phyloP scores from a whole-genome alignment of 92 coral and sea anemone species.

The Zoanthus sansibaricus region DNA sequence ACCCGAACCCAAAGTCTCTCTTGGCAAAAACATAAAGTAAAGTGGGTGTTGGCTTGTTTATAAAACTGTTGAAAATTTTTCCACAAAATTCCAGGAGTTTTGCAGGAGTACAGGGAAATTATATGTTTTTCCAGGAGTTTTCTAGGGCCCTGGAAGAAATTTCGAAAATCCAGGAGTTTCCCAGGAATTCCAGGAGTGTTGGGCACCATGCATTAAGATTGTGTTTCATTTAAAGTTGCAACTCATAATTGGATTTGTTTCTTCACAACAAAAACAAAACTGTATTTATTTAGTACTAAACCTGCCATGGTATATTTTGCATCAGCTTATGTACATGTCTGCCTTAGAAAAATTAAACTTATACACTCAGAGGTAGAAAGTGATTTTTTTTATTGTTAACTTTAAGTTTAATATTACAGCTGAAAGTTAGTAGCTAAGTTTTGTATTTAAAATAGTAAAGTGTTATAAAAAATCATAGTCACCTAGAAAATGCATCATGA shows the following conservation, averaged over 20 bases:
- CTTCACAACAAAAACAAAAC: slow-evolving; percentile 10
- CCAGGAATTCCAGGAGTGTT: slow-evolving; percentile 7
- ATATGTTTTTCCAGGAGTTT: not conserved
- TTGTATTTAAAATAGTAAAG: slow-evolving; percentile 1
- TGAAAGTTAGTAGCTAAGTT: slow-evolving; percentile 7
- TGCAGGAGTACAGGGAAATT: not conserved
- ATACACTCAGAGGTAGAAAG: not conserved
- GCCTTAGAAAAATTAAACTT: not conserved
- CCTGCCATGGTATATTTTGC: not conserved
- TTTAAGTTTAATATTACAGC: slow-evolving; percentile 1
- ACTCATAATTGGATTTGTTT: slow-evolving; percentile 1
- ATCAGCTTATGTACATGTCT: slow-evolving; percentile 5
- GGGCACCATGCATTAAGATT: slow-evolving; percentile 6
- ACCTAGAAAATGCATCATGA: slow-evolving; percentile 92
- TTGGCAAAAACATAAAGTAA: slow-evolving; percentile 1
- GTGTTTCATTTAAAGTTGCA: not conserved
- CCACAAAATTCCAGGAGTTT: not conserved
- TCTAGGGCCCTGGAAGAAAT: not conserved
- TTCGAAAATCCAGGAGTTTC: not conserved
- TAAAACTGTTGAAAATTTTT: slow-evolving; percentile 4
- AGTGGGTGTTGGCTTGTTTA: slow-evolving; percentile 5
- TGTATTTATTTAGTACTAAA: slow-evolving; percentile 1
- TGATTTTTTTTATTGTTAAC: not conserved
- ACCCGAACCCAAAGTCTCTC: slow-evolving; percentile 8
- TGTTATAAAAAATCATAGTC: not conserved